phyloP scores from a whole-genome alignment of 1,140 invertebrate species.

The Coelopa frigida region DNA sequence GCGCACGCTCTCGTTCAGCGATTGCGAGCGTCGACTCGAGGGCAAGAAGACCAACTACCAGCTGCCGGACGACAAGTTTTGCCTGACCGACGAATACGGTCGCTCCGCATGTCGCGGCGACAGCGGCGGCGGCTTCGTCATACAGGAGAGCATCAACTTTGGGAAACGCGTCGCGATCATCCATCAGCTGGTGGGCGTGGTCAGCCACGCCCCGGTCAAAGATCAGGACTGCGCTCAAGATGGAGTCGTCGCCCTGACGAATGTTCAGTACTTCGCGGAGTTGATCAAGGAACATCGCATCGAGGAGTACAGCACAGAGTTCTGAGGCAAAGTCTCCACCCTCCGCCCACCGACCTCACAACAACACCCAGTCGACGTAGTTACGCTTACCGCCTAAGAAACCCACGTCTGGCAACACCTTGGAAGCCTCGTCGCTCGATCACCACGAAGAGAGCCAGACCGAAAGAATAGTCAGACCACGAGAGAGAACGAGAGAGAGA shows the following conservation, averaged over 20 bases:
- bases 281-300: no score
- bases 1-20: conserved; percentile 3
- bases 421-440: no score
- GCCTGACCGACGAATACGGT: conserved; percentile 14
- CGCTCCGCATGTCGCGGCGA: conserved; percentile 17
- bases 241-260: background rate
- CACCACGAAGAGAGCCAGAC: no score
- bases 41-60: background rate
- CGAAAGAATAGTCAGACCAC: no score
- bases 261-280: background rate
- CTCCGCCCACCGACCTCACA: no score
- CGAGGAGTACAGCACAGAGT: no score
- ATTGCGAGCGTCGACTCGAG: conserved; percentile 2
- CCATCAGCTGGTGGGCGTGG: background rate
- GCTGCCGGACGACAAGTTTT: conserved; percentile 21
- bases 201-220: background rate
- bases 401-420: no score
- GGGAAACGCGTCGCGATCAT: no score
- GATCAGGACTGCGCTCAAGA: background rate
- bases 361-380: no score
- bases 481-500: no score
- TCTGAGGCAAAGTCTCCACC: no score
- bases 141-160: conserved; percentile 20
- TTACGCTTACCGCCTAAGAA: no score
- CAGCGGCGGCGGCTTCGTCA: conserved; percentile 34